Conservation (phyloP, 2,113 vertebrate genomes). For the Oostethus manadensis region DNA sequence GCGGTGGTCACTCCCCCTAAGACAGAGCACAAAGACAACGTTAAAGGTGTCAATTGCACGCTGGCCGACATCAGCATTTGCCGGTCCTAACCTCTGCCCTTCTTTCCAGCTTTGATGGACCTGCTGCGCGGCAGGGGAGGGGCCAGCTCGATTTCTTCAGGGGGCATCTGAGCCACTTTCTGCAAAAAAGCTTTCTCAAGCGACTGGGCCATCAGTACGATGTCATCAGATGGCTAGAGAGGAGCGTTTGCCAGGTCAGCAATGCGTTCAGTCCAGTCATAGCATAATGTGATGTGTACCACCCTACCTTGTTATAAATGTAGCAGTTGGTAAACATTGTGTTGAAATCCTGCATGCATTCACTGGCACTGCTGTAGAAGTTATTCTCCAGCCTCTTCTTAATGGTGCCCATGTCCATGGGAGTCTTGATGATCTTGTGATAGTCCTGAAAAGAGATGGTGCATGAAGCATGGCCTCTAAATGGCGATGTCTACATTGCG, state of each 20-base stretch:
- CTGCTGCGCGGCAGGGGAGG: constrained; percentile 78
- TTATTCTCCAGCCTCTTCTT: constrained; percentile 85
- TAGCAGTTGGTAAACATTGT: constrained; percentile 98
- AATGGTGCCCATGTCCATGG: constrained; percentile 95
- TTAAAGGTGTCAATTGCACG: neutral
- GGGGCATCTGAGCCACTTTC: constrained; percentile 92
- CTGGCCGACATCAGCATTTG: neutral
- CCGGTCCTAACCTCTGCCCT: constrained; percentile 68
- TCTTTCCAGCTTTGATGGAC: constrained; percentile 73
- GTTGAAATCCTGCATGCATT: constrained; percentile 96
- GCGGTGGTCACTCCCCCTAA: constrained; percentile 78
- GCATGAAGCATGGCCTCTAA: neutral
- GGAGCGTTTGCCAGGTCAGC: too few relatives aligned
- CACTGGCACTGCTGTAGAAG: constrained; percentile 84
- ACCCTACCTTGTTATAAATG: constrained; percentile 90
- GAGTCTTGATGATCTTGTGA: constrained; percentile 91
- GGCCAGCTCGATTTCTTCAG: constrained; percentile 83
- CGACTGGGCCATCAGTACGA: constrained; percentile 92
- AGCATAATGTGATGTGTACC: neutral
- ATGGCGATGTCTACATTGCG: neutral
- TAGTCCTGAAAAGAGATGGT: constrained; percentile 75
- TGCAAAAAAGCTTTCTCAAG: constrained; percentile 90
- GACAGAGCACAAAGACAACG: constrained; percentile 15
- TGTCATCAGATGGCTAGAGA: constrained; percentile 85
- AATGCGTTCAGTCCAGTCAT: too few relatives aligned